Conservation (phyloP, 2,113 vertebrate genomes). For the Acanthisitta chloris region DNA sequence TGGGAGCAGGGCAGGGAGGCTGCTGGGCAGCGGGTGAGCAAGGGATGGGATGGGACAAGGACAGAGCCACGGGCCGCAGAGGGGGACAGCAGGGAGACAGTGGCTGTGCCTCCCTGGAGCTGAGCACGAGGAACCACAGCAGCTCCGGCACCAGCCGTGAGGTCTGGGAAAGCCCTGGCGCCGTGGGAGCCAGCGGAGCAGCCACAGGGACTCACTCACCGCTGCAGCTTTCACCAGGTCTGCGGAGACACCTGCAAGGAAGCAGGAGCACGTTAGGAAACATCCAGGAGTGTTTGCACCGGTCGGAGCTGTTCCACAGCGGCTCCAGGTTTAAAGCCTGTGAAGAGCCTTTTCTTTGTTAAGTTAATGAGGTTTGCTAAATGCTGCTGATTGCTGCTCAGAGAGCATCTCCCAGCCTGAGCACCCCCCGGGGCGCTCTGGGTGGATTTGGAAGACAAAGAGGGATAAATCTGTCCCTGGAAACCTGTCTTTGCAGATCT, state of each 20-base stretch:
- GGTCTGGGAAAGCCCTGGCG: background rate
- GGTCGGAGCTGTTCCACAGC: fast-evolving
- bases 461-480: background rate
- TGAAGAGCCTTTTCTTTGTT: background rate
- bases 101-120: background rate
- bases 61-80: background rate
- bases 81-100: fast-evolving
- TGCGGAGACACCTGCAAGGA: background rate
- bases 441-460: background rate
- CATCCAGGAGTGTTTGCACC: fast-evolving
- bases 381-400: fast-evolving
- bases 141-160: fast-evolving
- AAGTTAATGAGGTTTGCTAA: background rate
- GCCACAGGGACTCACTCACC: slow-evolving; percentile 37
- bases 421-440: fast-evolving
- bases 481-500: fast-evolving
- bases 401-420: background rate
- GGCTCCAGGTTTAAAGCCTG: background rate
- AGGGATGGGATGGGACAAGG: background rate
- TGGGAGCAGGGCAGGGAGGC: background rate
- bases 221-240: background rate
- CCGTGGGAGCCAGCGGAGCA: fast-evolving
- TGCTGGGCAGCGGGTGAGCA: fast-evolving
- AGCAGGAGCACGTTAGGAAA: background rate
- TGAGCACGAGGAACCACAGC: fast-evolving